These are phyloP conservation scores for Euphydryas editha DNA, from an alignment of 2,888 invertebrate genomes.

Conservation along the genomic window DNA sequence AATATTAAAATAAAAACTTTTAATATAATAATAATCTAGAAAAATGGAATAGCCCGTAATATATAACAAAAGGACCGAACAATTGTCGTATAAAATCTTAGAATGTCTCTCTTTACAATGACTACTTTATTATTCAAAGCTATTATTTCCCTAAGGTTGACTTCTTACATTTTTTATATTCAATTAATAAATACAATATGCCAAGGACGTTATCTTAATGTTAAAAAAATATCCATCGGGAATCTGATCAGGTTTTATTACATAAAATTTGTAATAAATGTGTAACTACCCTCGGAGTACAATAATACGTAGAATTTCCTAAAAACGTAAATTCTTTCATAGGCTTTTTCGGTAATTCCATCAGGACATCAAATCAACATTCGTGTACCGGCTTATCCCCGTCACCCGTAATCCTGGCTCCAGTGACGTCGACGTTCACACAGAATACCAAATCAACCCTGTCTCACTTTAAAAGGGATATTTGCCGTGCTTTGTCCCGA, in stretches of 20 bases:
- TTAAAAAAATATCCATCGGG: not conserved
- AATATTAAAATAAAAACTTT: not conserved
- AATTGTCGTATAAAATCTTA: slow-evolving; percentile 27
- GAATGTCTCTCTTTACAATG: slow-evolving; percentile 27
- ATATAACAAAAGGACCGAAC: slow-evolving; percentile 25
- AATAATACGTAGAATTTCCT: not conserved
- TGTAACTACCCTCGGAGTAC: not conserved
- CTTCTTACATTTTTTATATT: slow-evolving; percentile 37
- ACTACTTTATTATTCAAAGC: slow-evolving; percentile 36
- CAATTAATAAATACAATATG: slow-evolving; percentile 35
- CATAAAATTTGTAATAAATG: not conserved
- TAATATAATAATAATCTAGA: slow-evolving; percentile 12
- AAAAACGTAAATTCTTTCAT: not conserved
- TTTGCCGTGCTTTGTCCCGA: slow-evolving; percentile 20
- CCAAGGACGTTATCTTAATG: slow-evolving; percentile 17
- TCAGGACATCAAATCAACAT: slow-evolving; percentile 34
- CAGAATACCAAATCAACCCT: slow-evolving; percentile 37
- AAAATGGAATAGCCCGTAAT: slow-evolving; percentile 17
- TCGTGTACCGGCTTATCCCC: slow-evolving; percentile 29
- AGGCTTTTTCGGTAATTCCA: slow-evolving; percentile 24
- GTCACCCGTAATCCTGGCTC: slow-evolving; percentile 34
- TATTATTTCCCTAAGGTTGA: slow-evolving; percentile 37
- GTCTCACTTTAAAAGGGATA: slow-evolving; percentile 26
- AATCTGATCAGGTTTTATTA: not conserved
- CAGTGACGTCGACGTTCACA: slow-evolving; percentile 34